A percentile compares a stretch with the other conserved stretches of the same genome.
These are phyloP conservation scores for Brachypodius melanocephalos DNA, from an alignment of 2,113 vertebrate genomes.

Conservation along the genomic window DNA sequence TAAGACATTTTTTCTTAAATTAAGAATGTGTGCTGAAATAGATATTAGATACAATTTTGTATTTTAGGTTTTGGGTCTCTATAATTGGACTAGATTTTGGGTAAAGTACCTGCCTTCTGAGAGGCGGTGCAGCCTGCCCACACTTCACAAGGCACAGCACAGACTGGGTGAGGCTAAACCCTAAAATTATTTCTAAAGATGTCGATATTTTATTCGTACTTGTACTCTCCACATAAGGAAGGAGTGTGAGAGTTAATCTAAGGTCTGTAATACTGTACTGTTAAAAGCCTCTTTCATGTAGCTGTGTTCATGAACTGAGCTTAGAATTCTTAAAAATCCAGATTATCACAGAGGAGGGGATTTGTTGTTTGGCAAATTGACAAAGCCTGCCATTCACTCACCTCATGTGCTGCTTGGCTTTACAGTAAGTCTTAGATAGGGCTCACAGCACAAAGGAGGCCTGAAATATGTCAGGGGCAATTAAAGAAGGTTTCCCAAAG, in stretches of 20 bases:
- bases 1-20: neutral
- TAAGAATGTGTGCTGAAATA: neutral
- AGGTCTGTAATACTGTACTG: neutral
- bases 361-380: neutral
- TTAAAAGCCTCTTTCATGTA: slow-evolving; percentile 21
- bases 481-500: neutral
- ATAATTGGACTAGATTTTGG: neutral
- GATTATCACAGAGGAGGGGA: neutral
- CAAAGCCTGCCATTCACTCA: neutral
- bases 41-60: neutral
- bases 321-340: slow-evolving; percentile 34
- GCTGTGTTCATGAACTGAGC: neutral
- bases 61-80: neutral
- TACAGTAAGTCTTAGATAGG: neutral
- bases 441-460: neutral
- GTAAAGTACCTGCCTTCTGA: neutral
- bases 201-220: neutral
- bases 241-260: neutral
- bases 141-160: neutral
- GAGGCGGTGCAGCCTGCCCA: neutral
- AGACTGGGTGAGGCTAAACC: neutral
- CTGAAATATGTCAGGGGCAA: neutral
- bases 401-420: neutral
- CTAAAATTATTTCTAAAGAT: slow-evolving; percentile 10
- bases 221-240: neutral